A percentile compares a stretch with the other conserved stretches of the same genome.
Evolutionary conservation across 2,797 vertebrate genomes (phyloP).

Genomic region (Anolis apletophallus): DNA sequence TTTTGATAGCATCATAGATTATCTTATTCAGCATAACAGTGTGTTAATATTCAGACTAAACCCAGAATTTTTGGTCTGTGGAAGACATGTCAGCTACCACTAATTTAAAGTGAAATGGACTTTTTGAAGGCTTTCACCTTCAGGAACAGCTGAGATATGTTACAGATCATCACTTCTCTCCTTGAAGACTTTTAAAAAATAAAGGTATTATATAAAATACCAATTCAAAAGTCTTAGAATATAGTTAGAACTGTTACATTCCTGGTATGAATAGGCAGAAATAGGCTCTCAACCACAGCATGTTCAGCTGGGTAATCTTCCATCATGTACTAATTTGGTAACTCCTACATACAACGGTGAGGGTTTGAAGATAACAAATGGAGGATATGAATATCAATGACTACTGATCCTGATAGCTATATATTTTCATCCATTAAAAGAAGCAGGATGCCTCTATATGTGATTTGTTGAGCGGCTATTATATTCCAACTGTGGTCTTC

Average conservation of each 20-base stretch:
- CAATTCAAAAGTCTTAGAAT: background rate
- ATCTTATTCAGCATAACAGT: background rate
- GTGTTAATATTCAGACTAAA: background rate
- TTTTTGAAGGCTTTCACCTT: background rate
- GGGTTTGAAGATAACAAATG: background rate
- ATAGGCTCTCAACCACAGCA: background rate
- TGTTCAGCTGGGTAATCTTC: background rate
- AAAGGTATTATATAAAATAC: background rate
- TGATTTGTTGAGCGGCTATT: background rate
- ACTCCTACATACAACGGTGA: no score
- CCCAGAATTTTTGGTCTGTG: background rate
- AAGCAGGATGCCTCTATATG: background rate
- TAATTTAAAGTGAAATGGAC: constrained; percentile 13
- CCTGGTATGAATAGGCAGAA: background rate
- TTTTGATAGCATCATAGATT: background rate
- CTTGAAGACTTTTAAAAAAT: background rate
- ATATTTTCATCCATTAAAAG: background rate
- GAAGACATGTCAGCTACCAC: background rate
- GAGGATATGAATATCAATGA: background rate
- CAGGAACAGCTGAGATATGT: constrained; percentile 1
- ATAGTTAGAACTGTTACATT: background rate
- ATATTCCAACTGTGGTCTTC: background rate
- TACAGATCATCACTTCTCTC: constrained; percentile 11
- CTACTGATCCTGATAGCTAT: background rate
- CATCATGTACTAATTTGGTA: background rate